These are phyloP conservation scores for Sinocyclocheilus maitianheensis DNA, from an alignment of 2,113 vertebrate species.

Conservation along the genomic window DNA sequence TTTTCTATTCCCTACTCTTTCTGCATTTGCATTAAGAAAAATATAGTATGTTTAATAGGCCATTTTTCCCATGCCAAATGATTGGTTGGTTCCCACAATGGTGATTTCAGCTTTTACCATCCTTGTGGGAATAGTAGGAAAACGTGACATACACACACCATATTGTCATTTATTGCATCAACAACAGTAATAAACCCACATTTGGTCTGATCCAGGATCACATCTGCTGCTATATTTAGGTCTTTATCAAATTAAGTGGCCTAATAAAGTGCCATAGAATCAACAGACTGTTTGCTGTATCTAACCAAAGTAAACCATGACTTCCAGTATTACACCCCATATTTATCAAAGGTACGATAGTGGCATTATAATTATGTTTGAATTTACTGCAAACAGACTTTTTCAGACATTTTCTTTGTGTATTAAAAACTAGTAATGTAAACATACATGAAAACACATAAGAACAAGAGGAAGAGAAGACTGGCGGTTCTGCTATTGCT, in stretches of 20 bases:
- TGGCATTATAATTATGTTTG: not conserved
- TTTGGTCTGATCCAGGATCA: not conserved
- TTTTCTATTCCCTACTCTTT: not conserved
- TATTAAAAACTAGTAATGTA: constrained; percentile 40
- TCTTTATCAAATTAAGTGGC: not conserved
- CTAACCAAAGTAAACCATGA: constrained; percentile 9
- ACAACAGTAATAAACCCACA: not conserved
- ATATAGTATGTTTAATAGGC: not conserved
- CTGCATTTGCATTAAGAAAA: not conserved
- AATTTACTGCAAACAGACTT: not conserved
- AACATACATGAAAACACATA: constrained; percentile 53
- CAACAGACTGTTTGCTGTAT: not conserved
- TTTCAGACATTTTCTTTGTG: constrained; percentile 11
- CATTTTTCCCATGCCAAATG: too few relatives aligned
- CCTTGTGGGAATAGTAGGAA: too few relatives aligned
- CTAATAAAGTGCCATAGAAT: not conserved
- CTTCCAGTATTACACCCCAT: not conserved
- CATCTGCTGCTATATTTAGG: not conserved
- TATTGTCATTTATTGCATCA: not conserved
- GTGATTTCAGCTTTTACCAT: too few relatives aligned
- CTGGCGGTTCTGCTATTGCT: constrained; percentile 27
- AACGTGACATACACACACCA: not conserved
- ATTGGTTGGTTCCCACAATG: too few relatives aligned
- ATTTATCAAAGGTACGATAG: not conserved
- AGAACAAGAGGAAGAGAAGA: not conserved